Conservation (phyloP, 1,140 invertebrate species). For the Contarinia nasturtii region DNA sequence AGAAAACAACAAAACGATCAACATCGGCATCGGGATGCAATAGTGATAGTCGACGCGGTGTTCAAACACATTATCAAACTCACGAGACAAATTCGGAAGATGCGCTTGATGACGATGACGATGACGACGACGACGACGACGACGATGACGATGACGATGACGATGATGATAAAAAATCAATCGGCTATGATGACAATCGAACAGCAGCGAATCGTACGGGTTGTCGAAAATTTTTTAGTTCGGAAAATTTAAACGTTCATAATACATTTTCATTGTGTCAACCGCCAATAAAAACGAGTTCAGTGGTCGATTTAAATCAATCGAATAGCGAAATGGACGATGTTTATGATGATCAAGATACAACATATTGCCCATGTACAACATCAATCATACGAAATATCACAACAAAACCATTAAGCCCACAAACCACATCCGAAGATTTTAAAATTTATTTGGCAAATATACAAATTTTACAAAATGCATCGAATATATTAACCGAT, state of each 20-base stretch:
- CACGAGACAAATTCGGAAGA: neutral
- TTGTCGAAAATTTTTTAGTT: conserved; percentile 22
- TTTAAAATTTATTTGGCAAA: conserved; percentile 46
- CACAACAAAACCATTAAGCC: conserved; percentile 36
- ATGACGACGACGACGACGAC: no score
- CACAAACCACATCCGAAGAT: conserved; percentile 39
- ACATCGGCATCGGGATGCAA: neutral
- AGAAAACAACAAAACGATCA: neutral
- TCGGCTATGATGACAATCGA: neutral
- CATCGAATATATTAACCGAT: conserved; percentile 33
- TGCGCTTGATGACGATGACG: no score
- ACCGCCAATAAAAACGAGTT: no score
- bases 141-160: neutral
- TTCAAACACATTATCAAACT: neutral
- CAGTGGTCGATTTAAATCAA: conserved; percentile 9
- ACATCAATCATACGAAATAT: conserved; percentile 27
- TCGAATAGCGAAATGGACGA: conserved; percentile 21
- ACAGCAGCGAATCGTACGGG: conserved; percentile 2
- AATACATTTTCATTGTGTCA: conserved; percentile 8
- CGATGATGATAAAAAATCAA: neutral
- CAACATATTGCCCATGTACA: conserved; percentile 26
- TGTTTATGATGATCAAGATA: conserved; percentile 26
- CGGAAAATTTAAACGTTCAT: conserved; percentile 17
- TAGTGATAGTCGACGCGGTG: neutral
- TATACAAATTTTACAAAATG: conserved; percentile 44